A percentile compares a stretch with the other conserved stretches of the same genome.
phyloP scores from a whole-genome alignment of 2,797 vertebrate species.

The Gambusia yucatana region DNA sequence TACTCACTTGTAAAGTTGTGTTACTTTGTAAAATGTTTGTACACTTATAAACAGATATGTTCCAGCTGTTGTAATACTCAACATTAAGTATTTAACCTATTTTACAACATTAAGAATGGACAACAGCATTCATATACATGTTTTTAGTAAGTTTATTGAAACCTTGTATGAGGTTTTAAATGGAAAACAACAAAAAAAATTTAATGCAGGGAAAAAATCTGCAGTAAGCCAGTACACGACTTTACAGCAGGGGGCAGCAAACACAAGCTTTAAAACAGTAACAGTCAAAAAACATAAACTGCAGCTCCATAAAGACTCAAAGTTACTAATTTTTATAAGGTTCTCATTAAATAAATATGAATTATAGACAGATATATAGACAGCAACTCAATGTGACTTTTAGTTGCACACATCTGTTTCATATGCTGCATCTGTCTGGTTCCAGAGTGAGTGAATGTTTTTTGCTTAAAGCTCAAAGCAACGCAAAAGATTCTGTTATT shows the following conservation, averaged over 20 bases:
- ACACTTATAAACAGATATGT: background rate
- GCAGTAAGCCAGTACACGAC: constrained; percentile 12
- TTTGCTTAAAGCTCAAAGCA: constrained; percentile 40
- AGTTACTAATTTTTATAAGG: constrained; percentile 25
- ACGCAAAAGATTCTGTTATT: constrained; percentile 40
- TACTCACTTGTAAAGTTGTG: background rate
- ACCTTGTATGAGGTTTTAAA: constrained; percentile 51
- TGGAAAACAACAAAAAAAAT: constrained; percentile 33
- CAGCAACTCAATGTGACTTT: constrained; percentile 24
- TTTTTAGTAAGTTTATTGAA: constrained; percentile 64
- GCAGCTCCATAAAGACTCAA: constrained; percentile 34
- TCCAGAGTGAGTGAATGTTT: constrained; percentile 36
- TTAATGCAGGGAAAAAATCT: constrained; percentile 20
- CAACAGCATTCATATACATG: constrained; percentile 37
- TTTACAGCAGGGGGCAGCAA: constrained; percentile 68
- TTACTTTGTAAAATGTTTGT: background rate
- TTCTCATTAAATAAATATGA: constrained; percentile 62
- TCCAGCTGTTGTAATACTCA: background rate
- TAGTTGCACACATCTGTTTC: constrained; percentile 24
- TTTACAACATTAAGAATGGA: background rate
- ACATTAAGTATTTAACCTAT: background rate
- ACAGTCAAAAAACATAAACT: constrained; percentile 39
- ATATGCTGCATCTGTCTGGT: constrained; percentile 27
- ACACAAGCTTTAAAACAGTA: constrained; percentile 42
- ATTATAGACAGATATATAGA: constrained; percentile 18